Evolutionary conservation across 2,113 vertebrate species (phyloP).

Genomic region (Xiphophorus couchianus): DNA sequence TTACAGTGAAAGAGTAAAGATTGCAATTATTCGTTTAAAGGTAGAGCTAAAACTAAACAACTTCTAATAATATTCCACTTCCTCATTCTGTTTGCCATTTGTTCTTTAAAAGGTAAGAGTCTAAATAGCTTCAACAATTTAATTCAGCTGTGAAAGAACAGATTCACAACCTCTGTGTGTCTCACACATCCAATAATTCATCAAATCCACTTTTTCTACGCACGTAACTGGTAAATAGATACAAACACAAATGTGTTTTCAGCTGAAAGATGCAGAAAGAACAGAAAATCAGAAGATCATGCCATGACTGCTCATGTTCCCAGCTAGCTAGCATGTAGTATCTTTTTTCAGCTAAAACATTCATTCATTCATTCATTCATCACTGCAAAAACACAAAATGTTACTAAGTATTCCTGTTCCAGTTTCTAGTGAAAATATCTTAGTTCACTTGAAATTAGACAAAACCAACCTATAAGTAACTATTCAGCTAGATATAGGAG

Average conservation of each 20-base stretch:
- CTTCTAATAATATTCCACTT: not conserved
- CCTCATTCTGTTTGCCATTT: not conserved
- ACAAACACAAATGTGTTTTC: not conserved
- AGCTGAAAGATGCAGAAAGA: not conserved
- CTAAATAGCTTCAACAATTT: not conserved
- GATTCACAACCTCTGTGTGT: not conserved
- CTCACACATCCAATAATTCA: not conserved
- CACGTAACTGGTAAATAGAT: not conserved
- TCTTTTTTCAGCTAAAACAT: not conserved
- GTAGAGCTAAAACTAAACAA: not conserved
- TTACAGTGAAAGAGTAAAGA: not conserved
- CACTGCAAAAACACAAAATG: too few species aligned
- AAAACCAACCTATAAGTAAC: too few species aligned
- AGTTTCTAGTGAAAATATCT: too few species aligned
- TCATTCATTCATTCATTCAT: not conserved
- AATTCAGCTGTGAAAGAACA: not conserved
- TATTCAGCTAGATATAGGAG: too few species aligned
- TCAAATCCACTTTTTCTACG: too few species aligned
- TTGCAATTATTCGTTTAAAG: conserved; percentile 7
- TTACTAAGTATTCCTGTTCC: too few species aligned
- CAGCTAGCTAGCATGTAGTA: too few species aligned
- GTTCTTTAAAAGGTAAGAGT: not conserved
- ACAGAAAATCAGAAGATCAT: not conserved
- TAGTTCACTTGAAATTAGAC: too few species aligned
- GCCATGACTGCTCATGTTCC: too few species aligned